Conservation (phyloP, 2,888 invertebrate species). For the Parnassius orleans region DNA sequence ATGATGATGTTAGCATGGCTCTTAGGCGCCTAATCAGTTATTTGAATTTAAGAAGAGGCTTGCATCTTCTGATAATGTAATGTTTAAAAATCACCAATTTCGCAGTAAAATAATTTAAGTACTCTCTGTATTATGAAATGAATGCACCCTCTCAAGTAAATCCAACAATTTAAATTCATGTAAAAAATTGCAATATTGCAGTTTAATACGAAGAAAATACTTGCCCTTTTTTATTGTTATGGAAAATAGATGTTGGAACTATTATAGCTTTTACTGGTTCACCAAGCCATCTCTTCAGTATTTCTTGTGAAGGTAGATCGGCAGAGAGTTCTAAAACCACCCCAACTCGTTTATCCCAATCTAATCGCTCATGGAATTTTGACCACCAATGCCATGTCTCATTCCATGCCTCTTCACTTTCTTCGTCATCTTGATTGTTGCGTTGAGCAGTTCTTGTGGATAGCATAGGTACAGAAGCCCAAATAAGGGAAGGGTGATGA, state of each 20-base stretch:
- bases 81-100: no score
- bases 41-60: no score
- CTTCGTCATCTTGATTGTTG: constrained; percentile 51
- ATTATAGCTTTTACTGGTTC: constrained; percentile 95
- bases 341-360: constrained; percentile 82
- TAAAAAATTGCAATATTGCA: background rate
- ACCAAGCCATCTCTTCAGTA: constrained; percentile 93
- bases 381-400: constrained; percentile 93
- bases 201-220: constrained; percentile 46
- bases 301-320: constrained; percentile 86
- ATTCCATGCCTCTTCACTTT: constrained; percentile 70
- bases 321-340: constrained; percentile 90
- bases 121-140: no score
- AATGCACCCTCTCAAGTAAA: no score
- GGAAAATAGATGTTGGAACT: constrained; percentile 90
- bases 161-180: no score
- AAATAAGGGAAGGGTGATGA: constrained; percentile 77
- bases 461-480: constrained; percentile 86
- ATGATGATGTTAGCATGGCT: no score
- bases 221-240: constrained; percentile 95
- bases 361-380: constrained; percentile 81
- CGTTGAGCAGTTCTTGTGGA: constrained; percentile 51
- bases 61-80: no score
- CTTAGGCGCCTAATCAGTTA: no score
- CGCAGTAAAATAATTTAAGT: no score